A percentile compares a stretch with the other conserved stretches of the same genome.
Conservation (phyloP, 92 coral and sea anemone genomes). For the Palythoa grandis region DNA sequence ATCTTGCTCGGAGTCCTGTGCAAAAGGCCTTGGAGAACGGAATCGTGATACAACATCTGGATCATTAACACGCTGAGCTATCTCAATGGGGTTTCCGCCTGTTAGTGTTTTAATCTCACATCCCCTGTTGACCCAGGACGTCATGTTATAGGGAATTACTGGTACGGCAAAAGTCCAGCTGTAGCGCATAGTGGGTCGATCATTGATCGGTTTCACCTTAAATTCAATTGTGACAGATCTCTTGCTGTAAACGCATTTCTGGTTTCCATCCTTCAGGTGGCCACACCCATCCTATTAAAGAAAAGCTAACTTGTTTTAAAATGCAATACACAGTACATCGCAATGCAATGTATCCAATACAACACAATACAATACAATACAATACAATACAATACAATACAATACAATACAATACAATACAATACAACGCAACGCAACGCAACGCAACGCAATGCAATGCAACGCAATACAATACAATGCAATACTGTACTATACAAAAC, state of each 20-base stretch:
- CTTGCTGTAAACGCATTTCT: conserved; percentile 15
- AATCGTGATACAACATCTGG: not conserved
- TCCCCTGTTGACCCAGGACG: conserved; percentile 12
- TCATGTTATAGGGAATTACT: conserved; percentile 1
- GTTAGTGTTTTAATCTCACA: not conserved
- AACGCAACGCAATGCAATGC: too few relatives aligned
- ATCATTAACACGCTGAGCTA: not conserved
- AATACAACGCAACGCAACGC: not conserved
- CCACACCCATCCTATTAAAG: conserved; percentile 24
- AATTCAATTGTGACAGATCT: not conserved
- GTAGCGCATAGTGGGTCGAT: not conserved
- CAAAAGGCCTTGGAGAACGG: not conserved
- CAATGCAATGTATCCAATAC: not conserved
- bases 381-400: not conserved
- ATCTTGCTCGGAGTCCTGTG: not conserved
- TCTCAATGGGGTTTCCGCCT: not conserved
- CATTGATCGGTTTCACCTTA: not conserved
- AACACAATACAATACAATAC: not conserved
- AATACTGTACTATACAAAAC: too few relatives aligned
- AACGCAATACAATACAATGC: too few relatives aligned
- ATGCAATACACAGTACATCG: not conserved
- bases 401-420: not conserved
- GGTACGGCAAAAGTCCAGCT: not conserved
- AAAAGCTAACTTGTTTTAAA: not conserved
- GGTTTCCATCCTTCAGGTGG: conserved; percentile 2